Evolutionary conservation across 2,797 vertebrate species (phyloP).

Genomic region (Brotogeris chrysoptera): DNA sequence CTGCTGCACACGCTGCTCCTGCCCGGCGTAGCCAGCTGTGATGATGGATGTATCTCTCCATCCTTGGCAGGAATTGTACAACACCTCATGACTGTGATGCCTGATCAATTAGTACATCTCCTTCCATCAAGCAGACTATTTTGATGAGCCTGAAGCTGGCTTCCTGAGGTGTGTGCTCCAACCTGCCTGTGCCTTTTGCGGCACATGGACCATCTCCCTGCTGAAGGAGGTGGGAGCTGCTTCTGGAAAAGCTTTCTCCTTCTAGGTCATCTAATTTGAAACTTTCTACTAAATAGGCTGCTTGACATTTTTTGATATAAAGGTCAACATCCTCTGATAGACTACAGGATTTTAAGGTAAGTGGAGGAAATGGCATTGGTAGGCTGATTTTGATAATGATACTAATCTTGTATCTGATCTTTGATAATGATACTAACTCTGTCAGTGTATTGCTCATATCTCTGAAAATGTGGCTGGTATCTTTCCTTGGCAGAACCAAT

Average conservation of each 20-base stretch:
- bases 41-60: not conserved
- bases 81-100: not conserved
- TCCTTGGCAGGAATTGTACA: not conserved
- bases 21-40: accelerated
- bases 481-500: not conserved
- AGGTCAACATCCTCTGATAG: constrained; percentile 58
- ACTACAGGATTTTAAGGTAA: constrained; percentile 36
- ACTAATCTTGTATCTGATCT: constrained; percentile 42
- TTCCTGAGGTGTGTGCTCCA: not conserved
- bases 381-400: constrained; percentile 60
- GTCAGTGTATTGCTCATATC: not conserved
- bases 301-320: constrained; percentile 52
- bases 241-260: not conserved
- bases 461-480: not conserved
- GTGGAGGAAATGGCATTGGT: constrained; percentile 44
- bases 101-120: not conserved
- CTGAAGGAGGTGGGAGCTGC: not conserved
- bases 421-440: constrained; percentile 22
- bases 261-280: constrained; percentile 29
- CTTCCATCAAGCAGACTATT: not conserved
- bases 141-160: not conserved
- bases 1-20: accelerated
- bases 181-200: not conserved
- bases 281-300: constrained; percentile 52
- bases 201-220: not conserved